These are phyloP conservation scores for Callosobruchus maculatus DNA, from an alignment of 2,888 invertebrate genomes.

Conservation along the genomic window DNA sequence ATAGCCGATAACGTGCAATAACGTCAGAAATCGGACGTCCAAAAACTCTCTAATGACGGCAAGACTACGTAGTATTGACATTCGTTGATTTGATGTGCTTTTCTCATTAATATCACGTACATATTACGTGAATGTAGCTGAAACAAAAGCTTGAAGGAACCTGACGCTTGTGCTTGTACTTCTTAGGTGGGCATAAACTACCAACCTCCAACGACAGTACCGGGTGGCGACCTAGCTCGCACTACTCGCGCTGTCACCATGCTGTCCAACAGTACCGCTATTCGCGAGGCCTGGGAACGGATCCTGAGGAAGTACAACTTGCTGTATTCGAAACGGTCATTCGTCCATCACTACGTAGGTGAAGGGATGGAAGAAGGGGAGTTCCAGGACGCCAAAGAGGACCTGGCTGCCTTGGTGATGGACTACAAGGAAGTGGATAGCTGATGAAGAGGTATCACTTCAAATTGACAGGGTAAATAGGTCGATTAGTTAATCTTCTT, in stretches of 20 bases:
- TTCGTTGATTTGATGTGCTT: no score
- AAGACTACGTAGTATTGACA: no score
- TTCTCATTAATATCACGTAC: no score
- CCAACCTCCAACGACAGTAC: constrained; percentile 72
- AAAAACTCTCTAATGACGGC: no score
- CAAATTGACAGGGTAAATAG: no score
- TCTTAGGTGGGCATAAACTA: constrained; percentile 58
- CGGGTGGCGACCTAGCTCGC: constrained; percentile 72
- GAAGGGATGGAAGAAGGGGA: constrained; percentile 71
- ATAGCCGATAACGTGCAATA: no score
- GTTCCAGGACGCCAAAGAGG: constrained; percentile 59
- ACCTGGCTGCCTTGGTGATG: constrained; percentile 60
- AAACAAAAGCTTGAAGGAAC: no score
- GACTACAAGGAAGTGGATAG: constrained; percentile 67
- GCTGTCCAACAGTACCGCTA: constrained; percentile 79
- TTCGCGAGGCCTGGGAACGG: constrained; percentile 77
- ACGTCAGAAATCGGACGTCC: no score
- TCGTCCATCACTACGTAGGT: constrained; percentile 81
- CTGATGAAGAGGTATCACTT: background rate
- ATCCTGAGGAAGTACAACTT: constrained; percentile 75
- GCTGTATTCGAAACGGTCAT: constrained; percentile 80
- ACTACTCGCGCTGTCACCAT: constrained; percentile 75
- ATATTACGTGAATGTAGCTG: no score
- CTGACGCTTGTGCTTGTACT: no score
- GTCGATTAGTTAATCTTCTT: no score